A percentile compares a stretch with the other conserved stretches of the same genome.
Evolutionary conservation across 1,140 invertebrate genomes (phyloP).

Genomic region (Eueides isabella): DNA sequence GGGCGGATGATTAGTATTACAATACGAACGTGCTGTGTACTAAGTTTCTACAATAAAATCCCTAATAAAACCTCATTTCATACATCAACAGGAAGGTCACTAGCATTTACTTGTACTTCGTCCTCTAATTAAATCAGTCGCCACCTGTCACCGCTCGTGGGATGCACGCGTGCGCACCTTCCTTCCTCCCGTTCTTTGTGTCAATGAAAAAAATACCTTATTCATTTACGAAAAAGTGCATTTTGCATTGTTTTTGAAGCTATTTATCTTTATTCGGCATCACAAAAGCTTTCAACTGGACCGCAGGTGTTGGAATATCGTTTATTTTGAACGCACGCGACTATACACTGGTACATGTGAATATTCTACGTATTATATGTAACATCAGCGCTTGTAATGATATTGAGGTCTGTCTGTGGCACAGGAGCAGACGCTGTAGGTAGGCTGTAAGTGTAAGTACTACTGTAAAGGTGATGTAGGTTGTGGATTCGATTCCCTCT

Average conservation of each 20-base stretch:
- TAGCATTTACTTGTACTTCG: conserved; percentile 29
- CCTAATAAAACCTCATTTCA: background rate
- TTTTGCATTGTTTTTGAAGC: background rate
- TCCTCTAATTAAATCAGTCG: conserved; percentile 65
- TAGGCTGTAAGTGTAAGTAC: too few relatives aligned
- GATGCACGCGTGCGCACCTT: conserved; percentile 38
- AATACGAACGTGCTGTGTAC: too few relatives aligned
- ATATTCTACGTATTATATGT: conserved; percentile 1
- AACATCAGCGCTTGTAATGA: background rate
- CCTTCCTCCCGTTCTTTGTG: conserved; percentile 23
- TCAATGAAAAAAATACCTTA: conserved; percentile 16
- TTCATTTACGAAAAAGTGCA: background rate
- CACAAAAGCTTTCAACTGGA: conserved; percentile 35
- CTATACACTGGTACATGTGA: conserved; percentile 1
- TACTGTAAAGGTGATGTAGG: too few relatives aligned
- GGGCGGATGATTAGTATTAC: too few relatives aligned
- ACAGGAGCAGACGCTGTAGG: too few relatives aligned
- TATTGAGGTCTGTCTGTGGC: too few relatives aligned
- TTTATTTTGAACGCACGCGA: conserved; percentile 37
- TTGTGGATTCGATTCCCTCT: too few relatives aligned
- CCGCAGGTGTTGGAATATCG: conserved; percentile 35
- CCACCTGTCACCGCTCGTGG: conserved; percentile 51
- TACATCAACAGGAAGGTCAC: conserved; percentile 18
- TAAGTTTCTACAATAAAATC: background rate
- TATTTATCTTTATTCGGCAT: conserved; percentile 35